Evolutionary conservation across 2,797 vertebrate genomes (phyloP).

Genomic region (Spea hammondii): DNA sequence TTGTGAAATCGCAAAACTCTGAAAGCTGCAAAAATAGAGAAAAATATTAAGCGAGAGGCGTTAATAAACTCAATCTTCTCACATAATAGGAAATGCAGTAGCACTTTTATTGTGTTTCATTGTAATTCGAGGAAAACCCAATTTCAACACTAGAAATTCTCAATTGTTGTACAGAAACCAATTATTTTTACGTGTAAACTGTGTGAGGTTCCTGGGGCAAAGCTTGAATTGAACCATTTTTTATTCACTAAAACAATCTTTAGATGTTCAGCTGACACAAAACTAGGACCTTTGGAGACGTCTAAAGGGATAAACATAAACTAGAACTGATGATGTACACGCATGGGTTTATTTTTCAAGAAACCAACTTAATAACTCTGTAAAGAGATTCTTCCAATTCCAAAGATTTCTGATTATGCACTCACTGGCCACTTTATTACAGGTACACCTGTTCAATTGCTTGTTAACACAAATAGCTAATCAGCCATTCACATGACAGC

Average conservation of each 20-base stretch:
- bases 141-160: slow-evolving; percentile 43
- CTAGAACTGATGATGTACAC: slow-evolving; percentile 44
- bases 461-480: too few relatives aligned
- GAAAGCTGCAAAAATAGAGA: slow-evolving; percentile 22
- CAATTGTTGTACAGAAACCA: slow-evolving; percentile 42
- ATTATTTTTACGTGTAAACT: slow-evolving; percentile 41
- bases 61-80: slow-evolving; percentile 47
- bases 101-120: slow-evolving; percentile 34
- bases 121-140: slow-evolving; percentile 46
- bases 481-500: too few relatives aligned
- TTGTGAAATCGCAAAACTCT: slow-evolving; percentile 22
- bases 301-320: slow-evolving; percentile 47
- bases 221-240: slow-evolving; percentile 37
- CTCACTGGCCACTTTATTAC: too few relatives aligned
- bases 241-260: slow-evolving; percentile 45
- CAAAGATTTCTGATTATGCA: too few relatives aligned
- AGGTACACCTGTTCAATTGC: too few relatives aligned
- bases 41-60: slow-evolving; percentile 39
- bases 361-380: too few relatives aligned
- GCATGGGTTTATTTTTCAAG: neutral
- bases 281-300: slow-evolving; percentile 29
- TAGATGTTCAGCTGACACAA: slow-evolving; percentile 34
- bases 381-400: too few relatives aligned
- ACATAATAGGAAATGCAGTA: slow-evolving; percentile 40
- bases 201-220: slow-evolving; percentile 37